Conservation (phyloP, 2,888 invertebrate species). For the Pachliopta kotzebuea region DNA sequence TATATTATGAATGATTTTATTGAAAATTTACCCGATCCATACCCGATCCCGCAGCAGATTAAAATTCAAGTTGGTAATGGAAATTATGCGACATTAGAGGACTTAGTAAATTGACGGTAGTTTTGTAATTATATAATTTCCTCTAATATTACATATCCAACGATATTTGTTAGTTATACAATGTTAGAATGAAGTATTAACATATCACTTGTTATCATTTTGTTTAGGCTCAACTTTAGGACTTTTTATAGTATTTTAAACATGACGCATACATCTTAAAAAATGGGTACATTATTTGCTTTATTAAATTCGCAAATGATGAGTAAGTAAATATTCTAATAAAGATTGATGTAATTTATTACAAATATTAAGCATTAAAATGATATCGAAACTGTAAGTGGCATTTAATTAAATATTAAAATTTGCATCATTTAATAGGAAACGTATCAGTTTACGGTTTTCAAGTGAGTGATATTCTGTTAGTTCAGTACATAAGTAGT, state of each 20-base stretch:
- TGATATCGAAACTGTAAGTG: too few species aligned
- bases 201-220: conserved; percentile 43
- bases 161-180: conserved; percentile 49
- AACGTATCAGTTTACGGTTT: too few species aligned
- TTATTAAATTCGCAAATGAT: neutral
- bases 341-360: too few species aligned
- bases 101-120: conserved; percentile 2
- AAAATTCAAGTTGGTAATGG: neutral
- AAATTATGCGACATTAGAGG: conserved; percentile 41
- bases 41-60: conserved; percentile 33
- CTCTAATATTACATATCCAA: conserved; percentile 59
- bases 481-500: too few species aligned
- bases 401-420: too few species aligned
- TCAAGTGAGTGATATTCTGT: too few species aligned
- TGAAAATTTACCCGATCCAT: conserved; percentile 35
- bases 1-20: conserved; percentile 44
- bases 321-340: too few species aligned
- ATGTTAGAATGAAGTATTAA: conserved; percentile 43
- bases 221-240: conserved; percentile 58
- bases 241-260: conserved; percentile 31
- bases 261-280: neutral
- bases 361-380: too few species aligned
- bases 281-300: neutral
- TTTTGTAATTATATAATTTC: conserved; percentile 31
- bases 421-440: too few species aligned